These are phyloP conservation scores for Leptopilina boulardi DNA, from an alignment of 1,140 invertebrate species.

Conservation along the genomic window DNA sequence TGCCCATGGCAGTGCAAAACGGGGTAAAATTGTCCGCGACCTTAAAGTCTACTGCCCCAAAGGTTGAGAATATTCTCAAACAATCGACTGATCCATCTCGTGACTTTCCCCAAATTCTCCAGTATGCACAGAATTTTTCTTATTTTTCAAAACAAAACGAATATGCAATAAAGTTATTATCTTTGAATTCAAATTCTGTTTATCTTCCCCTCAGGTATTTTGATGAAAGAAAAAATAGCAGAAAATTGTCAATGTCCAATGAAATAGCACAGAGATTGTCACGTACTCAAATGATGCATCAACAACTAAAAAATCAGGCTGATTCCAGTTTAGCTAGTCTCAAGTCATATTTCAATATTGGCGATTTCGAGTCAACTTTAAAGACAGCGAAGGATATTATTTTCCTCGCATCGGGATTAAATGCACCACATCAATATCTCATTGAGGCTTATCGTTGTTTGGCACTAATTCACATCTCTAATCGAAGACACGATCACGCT, in stretches of 20 bases:
- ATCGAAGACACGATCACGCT: constrained; percentile 63
- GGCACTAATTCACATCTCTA: constrained; percentile 52
- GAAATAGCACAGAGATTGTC: constrained; percentile 3
- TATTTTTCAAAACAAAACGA: no score
- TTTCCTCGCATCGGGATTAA: constrained; percentile 26
- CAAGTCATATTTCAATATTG: constrained; percentile 47
- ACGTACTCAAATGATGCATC: constrained; percentile 45
- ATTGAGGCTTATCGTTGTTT: constrained; percentile 55
- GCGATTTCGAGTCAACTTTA: constrained; percentile 46
- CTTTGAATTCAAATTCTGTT: not conserved
- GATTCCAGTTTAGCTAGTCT: constrained; percentile 46
- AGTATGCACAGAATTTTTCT: constrained; percentile 35
- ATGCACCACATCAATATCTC: constrained; percentile 47
- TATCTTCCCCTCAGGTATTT: constrained; percentile 56
- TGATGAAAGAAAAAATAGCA: constrained; percentile 50
- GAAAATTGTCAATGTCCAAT: constrained; percentile 7
- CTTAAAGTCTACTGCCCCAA: constrained; percentile 40
- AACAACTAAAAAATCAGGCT: constrained; percentile 44
- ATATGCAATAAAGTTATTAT: no score
- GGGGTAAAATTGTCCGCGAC: constrained; percentile 36
- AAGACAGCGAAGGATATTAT: constrained; percentile 56
- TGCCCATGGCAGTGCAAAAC: constrained; percentile 36
- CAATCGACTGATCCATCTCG: constrained; percentile 41
- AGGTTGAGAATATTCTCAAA: constrained; percentile 41
- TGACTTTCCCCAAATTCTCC: constrained; percentile 50